Conservation (phyloP, 1,140 invertebrate species). For the Myzus persicae region DNA sequence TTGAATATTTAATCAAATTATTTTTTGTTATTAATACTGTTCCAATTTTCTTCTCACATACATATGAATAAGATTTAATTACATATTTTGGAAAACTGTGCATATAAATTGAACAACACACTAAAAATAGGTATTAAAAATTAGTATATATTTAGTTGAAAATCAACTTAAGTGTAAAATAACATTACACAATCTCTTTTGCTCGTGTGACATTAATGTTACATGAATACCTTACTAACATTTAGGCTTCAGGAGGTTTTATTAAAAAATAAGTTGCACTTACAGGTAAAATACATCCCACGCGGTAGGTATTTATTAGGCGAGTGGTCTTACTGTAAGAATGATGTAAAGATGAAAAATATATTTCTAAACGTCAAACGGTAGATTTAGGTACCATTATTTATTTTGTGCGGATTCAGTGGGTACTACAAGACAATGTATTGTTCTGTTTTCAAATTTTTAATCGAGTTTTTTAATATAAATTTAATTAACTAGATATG, state of each 20-base stretch:
- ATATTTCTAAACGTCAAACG: neutral
- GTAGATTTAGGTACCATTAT: neutral
- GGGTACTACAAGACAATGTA: neutral
- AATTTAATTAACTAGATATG: neutral
- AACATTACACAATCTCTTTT: neutral
- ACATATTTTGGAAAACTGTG: neutral
- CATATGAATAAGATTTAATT: too few species aligned
- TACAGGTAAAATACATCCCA: neutral
- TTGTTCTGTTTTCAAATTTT: neutral
- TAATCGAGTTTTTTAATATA: neutral
- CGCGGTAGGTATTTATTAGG: neutral
- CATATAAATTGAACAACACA: neutral
- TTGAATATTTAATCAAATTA: neutral
- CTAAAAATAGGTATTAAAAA: neutral
- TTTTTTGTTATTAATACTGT: neutral
- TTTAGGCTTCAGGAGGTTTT: neutral
- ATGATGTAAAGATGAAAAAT: neutral
- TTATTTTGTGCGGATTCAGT: neutral
- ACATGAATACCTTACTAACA: neutral
- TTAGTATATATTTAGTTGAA: neutral
- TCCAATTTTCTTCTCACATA: neutral
- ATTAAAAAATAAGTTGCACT: constrained; percentile 1
- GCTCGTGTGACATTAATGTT: neutral
- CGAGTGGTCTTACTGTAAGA: neutral
- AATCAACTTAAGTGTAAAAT: neutral